Conservation (phyloP, 2,113 vertebrate genomes). For the Nothocercus nigrocapillus region DNA sequence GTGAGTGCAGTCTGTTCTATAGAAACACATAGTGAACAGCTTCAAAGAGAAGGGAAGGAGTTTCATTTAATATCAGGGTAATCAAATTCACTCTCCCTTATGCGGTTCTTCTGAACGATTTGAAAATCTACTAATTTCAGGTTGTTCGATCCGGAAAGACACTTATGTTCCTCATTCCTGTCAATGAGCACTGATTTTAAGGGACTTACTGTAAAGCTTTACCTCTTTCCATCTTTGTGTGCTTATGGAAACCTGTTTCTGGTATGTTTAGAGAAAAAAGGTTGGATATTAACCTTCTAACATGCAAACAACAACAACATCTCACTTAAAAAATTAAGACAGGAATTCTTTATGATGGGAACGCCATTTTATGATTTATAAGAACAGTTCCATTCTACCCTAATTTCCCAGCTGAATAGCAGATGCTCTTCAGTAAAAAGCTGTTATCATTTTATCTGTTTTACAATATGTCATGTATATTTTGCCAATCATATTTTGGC, state of each 20-base stretch:
- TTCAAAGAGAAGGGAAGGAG: background rate
- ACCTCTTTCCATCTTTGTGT: background rate
- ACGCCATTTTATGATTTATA: slow-evolving; percentile 38
- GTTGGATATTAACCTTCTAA: background rate
- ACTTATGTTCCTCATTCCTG: background rate
- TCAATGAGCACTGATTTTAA: background rate
- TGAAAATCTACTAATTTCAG: background rate
- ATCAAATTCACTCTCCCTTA: background rate
- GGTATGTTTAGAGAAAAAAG: background rate
- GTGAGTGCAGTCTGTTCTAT: slow-evolving; percentile 7
- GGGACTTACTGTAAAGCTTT: background rate
- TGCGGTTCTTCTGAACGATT: slow-evolving; percentile 17
- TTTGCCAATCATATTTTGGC: slow-evolving; percentile 75
- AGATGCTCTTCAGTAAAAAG: slow-evolving; percentile 71
- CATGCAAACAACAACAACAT: background rate
- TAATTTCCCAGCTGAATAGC: slow-evolving; percentile 67
- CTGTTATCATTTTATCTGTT: slow-evolving; percentile 62
- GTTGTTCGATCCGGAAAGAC: background rate
- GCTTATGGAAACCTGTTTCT: background rate
- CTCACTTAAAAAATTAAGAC: background rate
- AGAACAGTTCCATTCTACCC: slow-evolving; percentile 59
- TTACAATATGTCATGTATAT: slow-evolving; percentile 71
- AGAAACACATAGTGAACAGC: slow-evolving; percentile 31
- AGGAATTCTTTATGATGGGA: slow-evolving; percentile 50
- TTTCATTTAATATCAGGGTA: slow-evolving; percentile 28